phyloP scores from a whole-genome alignment of 1,140 invertebrate genomes.

The Drosophila setifemur region DNA sequence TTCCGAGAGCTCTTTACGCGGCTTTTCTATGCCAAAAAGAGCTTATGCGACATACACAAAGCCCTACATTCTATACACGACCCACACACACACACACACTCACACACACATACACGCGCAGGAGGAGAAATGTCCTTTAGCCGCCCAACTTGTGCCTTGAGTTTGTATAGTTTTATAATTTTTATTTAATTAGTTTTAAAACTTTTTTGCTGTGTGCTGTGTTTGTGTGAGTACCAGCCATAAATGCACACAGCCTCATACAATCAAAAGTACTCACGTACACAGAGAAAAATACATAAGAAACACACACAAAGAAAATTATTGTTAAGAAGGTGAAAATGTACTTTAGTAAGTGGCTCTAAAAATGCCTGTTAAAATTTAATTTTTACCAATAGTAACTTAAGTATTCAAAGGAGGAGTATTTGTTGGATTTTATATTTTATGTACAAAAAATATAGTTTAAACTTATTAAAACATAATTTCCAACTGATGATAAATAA shows the following conservation, averaged over 20 bases:
- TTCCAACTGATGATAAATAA: too few species aligned
- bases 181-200: conserved; percentile 81
- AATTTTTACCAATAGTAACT: too few species aligned
- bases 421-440: too few species aligned
- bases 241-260: conserved; percentile 54
- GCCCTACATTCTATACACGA: conserved; percentile 2
- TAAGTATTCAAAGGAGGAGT: too few species aligned
- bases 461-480: too few species aligned
- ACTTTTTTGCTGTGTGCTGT: conserved; percentile 63
- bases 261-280: conserved; percentile 20
- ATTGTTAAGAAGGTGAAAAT: too few species aligned
- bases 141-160: conserved; percentile 66
- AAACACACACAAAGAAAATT: conserved; percentile 9
- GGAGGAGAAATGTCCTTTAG: conserved; percentile 56
- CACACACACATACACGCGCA: background rate
- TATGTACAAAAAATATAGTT: too few species aligned
- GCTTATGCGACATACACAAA: conserved; percentile 44
- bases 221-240: conserved; percentile 16
- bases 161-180: conserved; percentile 79
- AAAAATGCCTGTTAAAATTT: too few species aligned
- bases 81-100: conserved; percentile 1
- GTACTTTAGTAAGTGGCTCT: too few species aligned
- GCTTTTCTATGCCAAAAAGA: conserved; percentile 43
- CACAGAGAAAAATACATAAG: background rate
- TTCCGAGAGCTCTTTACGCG: conserved; percentile 61